These are phyloP conservation scores for Litocranius walleri DNA, from an alignment of 2,113 vertebrate genomes.

Conservation along the genomic window DNA sequence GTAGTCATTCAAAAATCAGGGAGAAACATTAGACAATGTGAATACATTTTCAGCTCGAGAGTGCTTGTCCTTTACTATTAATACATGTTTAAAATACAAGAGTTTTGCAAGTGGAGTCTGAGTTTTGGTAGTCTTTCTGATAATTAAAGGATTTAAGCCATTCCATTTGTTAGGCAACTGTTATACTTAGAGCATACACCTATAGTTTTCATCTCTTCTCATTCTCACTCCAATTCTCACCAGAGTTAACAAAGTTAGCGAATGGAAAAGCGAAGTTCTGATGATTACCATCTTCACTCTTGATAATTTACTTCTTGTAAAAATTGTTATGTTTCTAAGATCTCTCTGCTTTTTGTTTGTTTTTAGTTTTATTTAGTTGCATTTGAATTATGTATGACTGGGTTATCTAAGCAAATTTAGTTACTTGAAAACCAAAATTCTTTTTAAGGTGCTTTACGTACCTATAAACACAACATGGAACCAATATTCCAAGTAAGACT, in stretches of 20 bases:
- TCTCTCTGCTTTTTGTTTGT: not conserved
- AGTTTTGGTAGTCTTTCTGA: not conserved
- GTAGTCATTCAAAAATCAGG: not conserved
- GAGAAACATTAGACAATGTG: not conserved
- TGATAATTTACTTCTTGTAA: not conserved
- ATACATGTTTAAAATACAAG: not conserved
- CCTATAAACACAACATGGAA: not conserved
- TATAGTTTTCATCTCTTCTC: not conserved
- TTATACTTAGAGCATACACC: not conserved
- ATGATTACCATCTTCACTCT: not conserved
- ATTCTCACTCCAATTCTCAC: not conserved
- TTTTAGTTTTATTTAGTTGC: conserved; percentile 22
- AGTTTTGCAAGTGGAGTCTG: not conserved
- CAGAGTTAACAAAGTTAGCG: not conserved
- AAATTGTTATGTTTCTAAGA: not conserved
- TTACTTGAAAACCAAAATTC: not conserved
- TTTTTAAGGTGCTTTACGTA: not conserved
- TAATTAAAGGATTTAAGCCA: not conserved
- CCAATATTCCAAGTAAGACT: not conserved
- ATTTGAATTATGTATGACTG: not conserved
- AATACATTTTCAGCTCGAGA: not conserved
- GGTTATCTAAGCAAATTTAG: not conserved
- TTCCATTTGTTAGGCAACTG: not conserved
- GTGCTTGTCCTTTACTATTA: not conserved
- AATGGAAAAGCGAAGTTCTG: not conserved